Evolutionary conservation across 2,113 vertebrate species (phyloP).

Genomic region (Leptocoma aspasia): DNA sequence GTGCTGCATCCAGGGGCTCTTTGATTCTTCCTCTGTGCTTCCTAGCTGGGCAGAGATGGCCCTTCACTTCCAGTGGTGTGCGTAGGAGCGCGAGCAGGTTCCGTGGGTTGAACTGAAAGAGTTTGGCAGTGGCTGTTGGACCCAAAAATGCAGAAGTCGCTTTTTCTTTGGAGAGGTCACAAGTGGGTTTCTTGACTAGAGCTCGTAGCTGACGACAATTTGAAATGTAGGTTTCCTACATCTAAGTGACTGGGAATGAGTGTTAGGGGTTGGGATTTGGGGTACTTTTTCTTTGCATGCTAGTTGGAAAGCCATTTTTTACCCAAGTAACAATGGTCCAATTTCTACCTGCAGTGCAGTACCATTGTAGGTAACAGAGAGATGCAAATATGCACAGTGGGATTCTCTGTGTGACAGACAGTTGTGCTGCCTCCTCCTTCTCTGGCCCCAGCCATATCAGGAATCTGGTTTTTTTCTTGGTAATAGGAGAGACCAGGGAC

Average conservation of each 20-base stretch:
- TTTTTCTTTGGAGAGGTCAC: conserved; percentile 23
- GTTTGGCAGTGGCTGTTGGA: conserved; percentile 33
- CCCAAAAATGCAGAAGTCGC: background rate
- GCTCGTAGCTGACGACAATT: background rate
- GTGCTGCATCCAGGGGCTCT: background rate
- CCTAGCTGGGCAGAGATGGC: background rate
- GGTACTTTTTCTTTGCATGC: conserved; percentile 65
- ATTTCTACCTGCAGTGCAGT: conserved; percentile 51
- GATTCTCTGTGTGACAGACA: background rate
- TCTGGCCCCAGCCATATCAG: background rate
- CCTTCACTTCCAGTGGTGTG: background rate
- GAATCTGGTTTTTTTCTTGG: background rate
- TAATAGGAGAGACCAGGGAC: background rate
- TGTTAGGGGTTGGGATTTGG: conserved; percentile 38
- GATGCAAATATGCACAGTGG: background rate
- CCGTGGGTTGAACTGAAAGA: background rate
- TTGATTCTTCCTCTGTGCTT: background rate
- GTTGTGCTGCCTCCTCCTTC: background rate
- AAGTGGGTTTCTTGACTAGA: conserved; percentile 30
- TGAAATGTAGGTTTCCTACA: conserved; percentile 11
- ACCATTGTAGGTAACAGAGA: conserved; percentile 37
- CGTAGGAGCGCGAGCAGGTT: background rate
- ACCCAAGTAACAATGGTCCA: conserved; percentile 35
- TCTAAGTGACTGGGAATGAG: conserved; percentile 13
- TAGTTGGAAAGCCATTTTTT: conserved; percentile 34